Evolutionary conservation across 2,888 invertebrate species (phyloP).

Genomic region (Euspilapteryx auroguttella): DNA sequence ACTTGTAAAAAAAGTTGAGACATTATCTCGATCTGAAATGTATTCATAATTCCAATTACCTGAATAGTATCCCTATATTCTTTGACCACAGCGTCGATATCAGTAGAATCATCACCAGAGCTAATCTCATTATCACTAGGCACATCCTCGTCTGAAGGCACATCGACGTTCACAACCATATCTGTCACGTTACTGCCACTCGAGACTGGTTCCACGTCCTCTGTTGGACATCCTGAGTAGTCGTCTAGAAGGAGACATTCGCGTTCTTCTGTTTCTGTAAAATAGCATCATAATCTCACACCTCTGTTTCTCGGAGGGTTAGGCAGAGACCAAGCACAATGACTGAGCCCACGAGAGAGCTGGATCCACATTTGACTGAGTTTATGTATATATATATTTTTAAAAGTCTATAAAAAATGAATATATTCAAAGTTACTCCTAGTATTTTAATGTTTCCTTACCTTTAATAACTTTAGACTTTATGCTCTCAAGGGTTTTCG

Average conservation of each 20-base stretch:
- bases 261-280: slow-evolving; percentile 53
- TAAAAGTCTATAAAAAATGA: no score
- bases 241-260: slow-evolving; percentile 64
- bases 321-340: no score
- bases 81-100: slow-evolving; percentile 77
- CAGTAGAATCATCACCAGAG: slow-evolving; percentile 68
- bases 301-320: no score
- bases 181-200: slow-evolving; percentile 23
- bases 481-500: slow-evolving; percentile 49
- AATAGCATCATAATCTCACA: no score
- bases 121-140: slow-evolving; percentile 62
- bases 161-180: slow-evolving; percentile 30
- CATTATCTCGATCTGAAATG: no score
- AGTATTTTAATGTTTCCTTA: no score
- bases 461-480: slow-evolving; percentile 51
- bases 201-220: slow-evolving; percentile 29
- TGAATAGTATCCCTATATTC: slow-evolving; percentile 74
- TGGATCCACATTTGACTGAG: no score
- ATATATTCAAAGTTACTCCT: no score
- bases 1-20: no score
- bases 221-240: slow-evolving; percentile 40
- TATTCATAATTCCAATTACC: no score
- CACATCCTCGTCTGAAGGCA: slow-evolving; percentile 21
- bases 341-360: no score
- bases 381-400: no score